A percentile compares a stretch with the other conserved stretches of the same genome.
Evolutionary conservation across 2,113 vertebrate species (phyloP).

Genomic region (Ictalurus punctatus): DNA sequence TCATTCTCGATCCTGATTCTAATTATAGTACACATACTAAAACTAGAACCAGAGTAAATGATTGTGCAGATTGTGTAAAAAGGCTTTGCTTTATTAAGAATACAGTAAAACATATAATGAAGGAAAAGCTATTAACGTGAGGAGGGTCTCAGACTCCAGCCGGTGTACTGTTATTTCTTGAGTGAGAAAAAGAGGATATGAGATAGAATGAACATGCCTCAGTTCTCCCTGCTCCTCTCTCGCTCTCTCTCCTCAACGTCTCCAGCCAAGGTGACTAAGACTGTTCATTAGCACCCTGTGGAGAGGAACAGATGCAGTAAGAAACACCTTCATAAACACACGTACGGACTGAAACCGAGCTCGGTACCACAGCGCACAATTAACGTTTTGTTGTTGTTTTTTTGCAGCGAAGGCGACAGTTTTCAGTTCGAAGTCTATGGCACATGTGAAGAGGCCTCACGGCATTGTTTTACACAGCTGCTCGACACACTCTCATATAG

Average conservation of each 20-base stretch:
- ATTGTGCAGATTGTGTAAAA: neutral
- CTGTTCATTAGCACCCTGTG: conserved; percentile 75
- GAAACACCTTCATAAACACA: conserved; percentile 59
- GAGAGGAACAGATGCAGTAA: conserved; percentile 74
- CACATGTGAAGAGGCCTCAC: conserved; percentile 11
- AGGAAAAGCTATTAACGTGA: neutral
- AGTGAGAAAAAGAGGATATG: conserved; percentile 11
- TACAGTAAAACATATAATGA: neutral
- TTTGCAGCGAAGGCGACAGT: neutral
- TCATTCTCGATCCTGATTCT: neutral
- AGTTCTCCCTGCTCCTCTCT: neutral
- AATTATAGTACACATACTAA: neutral
- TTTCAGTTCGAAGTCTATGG: conserved; percentile 39
- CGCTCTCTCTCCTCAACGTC: conserved; percentile 42
- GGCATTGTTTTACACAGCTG: conserved; percentile 27
- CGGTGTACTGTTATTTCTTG: neutral
- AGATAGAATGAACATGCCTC: neutral
- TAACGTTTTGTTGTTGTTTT: conserved; percentile 35
- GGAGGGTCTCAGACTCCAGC: neutral
- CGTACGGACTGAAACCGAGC: conserved; percentile 33
- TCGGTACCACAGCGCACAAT: conserved; percentile 47
- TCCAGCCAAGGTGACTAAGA: conserved; percentile 70
- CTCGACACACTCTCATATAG: neutral
- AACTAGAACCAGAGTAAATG: neutral
- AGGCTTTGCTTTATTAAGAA: neutral